Evolutionary conservation across 2,113 vertebrate genomes (phyloP).

Genomic region (Hippoglossus stenolepis): DNA sequence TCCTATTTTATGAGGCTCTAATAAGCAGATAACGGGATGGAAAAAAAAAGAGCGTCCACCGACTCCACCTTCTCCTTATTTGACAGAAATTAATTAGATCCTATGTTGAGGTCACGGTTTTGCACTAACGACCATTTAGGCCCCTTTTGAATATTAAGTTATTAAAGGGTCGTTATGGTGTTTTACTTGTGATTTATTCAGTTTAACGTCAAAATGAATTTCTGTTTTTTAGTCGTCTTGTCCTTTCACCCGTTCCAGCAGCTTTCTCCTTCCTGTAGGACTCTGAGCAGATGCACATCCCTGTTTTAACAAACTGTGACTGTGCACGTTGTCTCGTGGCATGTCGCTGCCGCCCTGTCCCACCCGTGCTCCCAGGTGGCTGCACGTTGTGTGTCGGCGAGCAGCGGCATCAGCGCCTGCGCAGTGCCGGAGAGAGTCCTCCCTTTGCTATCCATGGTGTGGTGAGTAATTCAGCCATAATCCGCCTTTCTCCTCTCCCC

Average conservation of each 20-base stretch:
- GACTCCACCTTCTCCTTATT: constrained; percentile 50
- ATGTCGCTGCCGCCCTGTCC: constrained; percentile 27
- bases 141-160: neutral
- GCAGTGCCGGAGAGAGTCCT: constrained; percentile 78
- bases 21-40: constrained; percentile 72
- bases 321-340: neutral
- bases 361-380: constrained; percentile 50
- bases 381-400: constrained; percentile 20
- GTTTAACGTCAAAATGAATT: neutral
- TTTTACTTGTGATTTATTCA: neutral
- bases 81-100: constrained; percentile 72
- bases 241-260: neutral
- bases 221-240: neutral
- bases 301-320: constrained; percentile 9
- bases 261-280: neutral
- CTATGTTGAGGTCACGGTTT: constrained; percentile 10
- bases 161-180: neutral
- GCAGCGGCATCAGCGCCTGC: constrained; percentile 45
- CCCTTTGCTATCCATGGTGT: constrained; percentile 91
- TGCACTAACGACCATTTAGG: no score
- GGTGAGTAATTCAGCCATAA: constrained; percentile 96
- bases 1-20: constrained; percentile 78
- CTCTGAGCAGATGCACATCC: constrained; percentile 4
- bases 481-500: constrained; percentile 89
- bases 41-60: constrained; percentile 36